Evolutionary conservation across 2,888 invertebrate genomes (phyloP).

Genomic region (Hypena proboscidalis): DNA sequence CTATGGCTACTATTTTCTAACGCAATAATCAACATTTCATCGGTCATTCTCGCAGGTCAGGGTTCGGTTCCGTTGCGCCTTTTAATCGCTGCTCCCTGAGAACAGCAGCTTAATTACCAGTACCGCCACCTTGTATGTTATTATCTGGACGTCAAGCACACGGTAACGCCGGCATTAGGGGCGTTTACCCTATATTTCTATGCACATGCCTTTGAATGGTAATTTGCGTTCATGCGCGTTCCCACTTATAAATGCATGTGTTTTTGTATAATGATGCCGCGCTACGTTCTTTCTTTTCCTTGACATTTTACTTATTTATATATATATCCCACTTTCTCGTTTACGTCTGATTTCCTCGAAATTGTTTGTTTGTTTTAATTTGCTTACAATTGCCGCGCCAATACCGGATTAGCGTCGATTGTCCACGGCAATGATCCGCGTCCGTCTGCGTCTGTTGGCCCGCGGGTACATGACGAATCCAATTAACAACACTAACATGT

Average conservation of each 20-base stretch:
- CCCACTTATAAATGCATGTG: slow-evolving; percentile 45
- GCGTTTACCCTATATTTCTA: slow-evolving; percentile 65
- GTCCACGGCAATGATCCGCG: slow-evolving; percentile 38
- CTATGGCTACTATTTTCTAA: slow-evolving; percentile 46
- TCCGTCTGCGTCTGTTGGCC: slow-evolving; percentile 45
- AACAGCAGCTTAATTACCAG: slow-evolving; percentile 64
- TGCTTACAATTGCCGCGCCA: slow-evolving; percentile 27
- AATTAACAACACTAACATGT: slow-evolving; percentile 79
- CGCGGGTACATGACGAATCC: slow-evolving; percentile 73
- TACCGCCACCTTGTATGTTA: slow-evolving; percentile 57
- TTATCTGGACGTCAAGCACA: slow-evolving; percentile 67
- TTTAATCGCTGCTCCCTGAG: slow-evolving; percentile 69
- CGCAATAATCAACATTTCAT: slow-evolving; percentile 43
- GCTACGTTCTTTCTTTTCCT: slow-evolving; percentile 30
- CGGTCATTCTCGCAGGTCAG: slow-evolving; percentile 40
- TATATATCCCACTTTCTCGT: slow-evolving; percentile 6
- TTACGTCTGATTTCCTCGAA: slow-evolving; percentile 4
- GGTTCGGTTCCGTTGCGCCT: slow-evolving; percentile 60
- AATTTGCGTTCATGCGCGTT: slow-evolving; percentile 60
- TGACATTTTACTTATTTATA: slow-evolving; percentile 15
- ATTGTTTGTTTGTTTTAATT: slow-evolving; percentile 18
- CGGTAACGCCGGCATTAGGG: slow-evolving; percentile 54
- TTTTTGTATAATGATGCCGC: slow-evolving; percentile 39
- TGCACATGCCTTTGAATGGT: slow-evolving; percentile 56
- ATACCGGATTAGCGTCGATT: slow-evolving; percentile 28